A percentile compares a stretch with the other conserved stretches of the same genome.
phyloP scores from a whole-genome alignment of 2,797 vertebrate species.

The Xenopus petersii region DNA sequence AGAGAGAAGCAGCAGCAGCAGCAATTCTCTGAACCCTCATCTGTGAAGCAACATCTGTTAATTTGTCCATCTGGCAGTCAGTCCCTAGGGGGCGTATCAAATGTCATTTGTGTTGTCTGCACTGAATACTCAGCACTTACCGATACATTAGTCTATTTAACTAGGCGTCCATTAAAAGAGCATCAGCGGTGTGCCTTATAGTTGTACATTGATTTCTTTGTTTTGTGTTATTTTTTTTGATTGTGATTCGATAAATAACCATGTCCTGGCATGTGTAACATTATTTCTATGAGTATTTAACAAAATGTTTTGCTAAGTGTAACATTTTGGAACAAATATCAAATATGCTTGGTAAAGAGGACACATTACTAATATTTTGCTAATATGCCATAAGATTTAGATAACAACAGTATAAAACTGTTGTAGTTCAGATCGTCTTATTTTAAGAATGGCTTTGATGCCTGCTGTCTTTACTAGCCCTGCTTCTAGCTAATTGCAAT shows the following conservation, averaged over 20 bases:
- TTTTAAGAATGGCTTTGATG: too few relatives aligned
- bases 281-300: too few relatives aligned
- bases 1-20: not conserved
- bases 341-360: too few relatives aligned
- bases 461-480: too few relatives aligned
- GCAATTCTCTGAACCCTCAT: not conserved
- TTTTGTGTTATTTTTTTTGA: not conserved
- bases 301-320: too few relatives aligned
- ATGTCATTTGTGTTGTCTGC: conserved; percentile 14
- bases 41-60: conserved; percentile 19
- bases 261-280: too few relatives aligned
- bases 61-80: conserved; percentile 20
- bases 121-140: conserved; percentile 3
- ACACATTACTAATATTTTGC: too few relatives aligned
- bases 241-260: not conserved
- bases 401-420: too few relatives aligned
- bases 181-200: conserved; percentile 4
- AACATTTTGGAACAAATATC: too few relatives aligned
- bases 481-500: too few relatives aligned
- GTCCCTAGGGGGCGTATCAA: not conserved
- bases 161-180: conserved; percentile 23
- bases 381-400: too few relatives aligned
- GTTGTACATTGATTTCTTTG: not conserved
- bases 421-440: too few relatives aligned
- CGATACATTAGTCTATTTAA: conserved; percentile 32